phyloP scores from a whole-genome alignment of 2,888 invertebrate genomes.

The Ethmia dodecea region DNA sequence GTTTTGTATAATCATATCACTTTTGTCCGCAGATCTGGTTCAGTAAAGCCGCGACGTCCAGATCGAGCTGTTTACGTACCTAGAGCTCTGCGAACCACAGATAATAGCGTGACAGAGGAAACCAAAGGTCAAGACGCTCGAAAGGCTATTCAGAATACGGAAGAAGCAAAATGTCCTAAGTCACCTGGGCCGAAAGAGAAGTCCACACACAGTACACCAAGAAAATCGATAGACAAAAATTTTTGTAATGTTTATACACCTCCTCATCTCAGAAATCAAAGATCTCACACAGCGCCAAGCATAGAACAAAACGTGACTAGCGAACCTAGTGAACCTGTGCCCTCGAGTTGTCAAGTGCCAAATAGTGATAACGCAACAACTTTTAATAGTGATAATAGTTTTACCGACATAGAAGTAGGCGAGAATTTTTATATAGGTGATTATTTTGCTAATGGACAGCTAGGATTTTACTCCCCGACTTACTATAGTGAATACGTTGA shows the following conservation, averaged over 20 bases:
- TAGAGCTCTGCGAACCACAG: constrained; percentile 78
- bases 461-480: constrained; percentile 61
- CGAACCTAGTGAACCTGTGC: constrained; percentile 54
- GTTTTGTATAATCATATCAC: no score
- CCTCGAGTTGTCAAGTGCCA: constrained; percentile 70
- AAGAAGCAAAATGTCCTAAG: constrained; percentile 48
- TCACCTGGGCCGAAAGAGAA: constrained; percentile 56
- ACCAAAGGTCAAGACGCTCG: constrained; percentile 21
- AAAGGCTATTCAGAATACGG: constrained; percentile 37
- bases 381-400: constrained; percentile 59
- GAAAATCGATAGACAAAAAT: constrained; percentile 56
- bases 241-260: constrained; percentile 74
- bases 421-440: constrained; percentile 74
- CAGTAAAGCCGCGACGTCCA: constrained; percentile 79
- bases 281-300: constrained; percentile 52
- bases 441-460: constrained; percentile 68
- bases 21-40: constrained; percentile 48
- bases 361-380: constrained; percentile 74
- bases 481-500: constrained; percentile 54
- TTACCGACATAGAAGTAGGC: constrained; percentile 54
- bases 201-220: constrained; percentile 55
- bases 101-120: constrained; percentile 26
- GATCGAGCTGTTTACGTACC: constrained; percentile 90
- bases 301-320: constrained; percentile 42
- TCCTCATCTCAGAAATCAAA: constrained; percentile 63